Percentiles rank a stretch among this genome's conserved stretches.
Evolutionary conservation across 2,888 invertebrate species (phyloP).

Genomic region (Willowsia nigromaculata): DNA sequence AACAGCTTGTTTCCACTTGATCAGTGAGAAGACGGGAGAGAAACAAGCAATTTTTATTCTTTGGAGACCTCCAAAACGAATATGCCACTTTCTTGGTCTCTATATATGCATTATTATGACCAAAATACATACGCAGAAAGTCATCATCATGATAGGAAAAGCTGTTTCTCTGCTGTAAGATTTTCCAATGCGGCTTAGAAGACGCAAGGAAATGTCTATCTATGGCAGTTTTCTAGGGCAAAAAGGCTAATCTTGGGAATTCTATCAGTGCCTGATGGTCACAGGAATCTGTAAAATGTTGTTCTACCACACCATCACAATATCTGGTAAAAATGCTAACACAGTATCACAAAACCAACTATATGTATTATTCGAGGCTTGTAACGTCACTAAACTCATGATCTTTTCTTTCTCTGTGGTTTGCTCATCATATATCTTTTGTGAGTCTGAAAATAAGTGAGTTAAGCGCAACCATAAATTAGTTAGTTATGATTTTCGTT

Average conservation of each 20-base stretch:
- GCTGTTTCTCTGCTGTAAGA: background rate
- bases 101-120: background rate
- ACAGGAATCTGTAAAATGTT: too few relatives aligned
- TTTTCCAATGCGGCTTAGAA: background rate
- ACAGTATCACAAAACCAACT: too few relatives aligned
- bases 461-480: background rate
- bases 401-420: too few relatives aligned
- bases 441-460: background rate
- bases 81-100: background rate
- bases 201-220: background rate
- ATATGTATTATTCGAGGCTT: too few relatives aligned
- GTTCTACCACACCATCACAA: too few relatives aligned
- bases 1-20: conserved; percentile 46
- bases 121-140: background rate
- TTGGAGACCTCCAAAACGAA: background rate
- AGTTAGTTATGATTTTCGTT: background rate
- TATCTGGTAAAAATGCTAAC: background rate
- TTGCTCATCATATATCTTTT: too few relatives aligned
- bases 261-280: too few relatives aligned
- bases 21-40: background rate
- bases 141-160: background rate
- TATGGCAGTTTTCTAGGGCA: background rate
- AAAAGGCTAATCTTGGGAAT: conserved; percentile 10
- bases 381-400: too few relatives aligned
- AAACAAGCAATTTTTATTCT: conserved; percentile 13